Base-by-base conservation (phyloP, 2,797 vertebrate species). In the Crypturellus tataupa region DNA sequence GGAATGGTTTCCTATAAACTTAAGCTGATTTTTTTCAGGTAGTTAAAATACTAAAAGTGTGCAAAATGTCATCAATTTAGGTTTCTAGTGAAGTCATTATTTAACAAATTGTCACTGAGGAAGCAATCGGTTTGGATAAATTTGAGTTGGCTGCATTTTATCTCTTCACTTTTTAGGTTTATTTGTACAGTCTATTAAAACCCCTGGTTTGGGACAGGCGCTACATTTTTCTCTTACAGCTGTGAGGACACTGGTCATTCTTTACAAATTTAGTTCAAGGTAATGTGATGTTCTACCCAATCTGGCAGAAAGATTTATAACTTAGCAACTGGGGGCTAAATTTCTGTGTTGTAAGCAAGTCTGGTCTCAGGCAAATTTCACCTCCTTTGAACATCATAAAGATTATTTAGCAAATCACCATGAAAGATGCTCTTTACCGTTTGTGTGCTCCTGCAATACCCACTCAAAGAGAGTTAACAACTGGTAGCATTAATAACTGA, bases 231-330 rank as follows among this genome's bases (percentile, higher is more conserved):
- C 81, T 89, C 78, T 77, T 92, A 88, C 93, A 94, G 68, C 85
- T 88, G 75, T 90, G 87, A 92, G 87, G 89, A 95, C 87, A 95
- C 58, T 92, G 93, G 92, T 93, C 93, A 94, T 96, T 93, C 96
- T 95, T 96, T 96, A 95, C 93, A 94, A 94, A 97, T 96, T 95
- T 91, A 96, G 92, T 94, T 93, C 94, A 96, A 93, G 93, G 89
- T 95, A 96, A 95, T 88, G 71, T 93, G 94, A 95, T 62, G 89
- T 87, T 94, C 87, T 80, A 77, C 68, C 71, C 85, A 94, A 84
- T 87, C 77, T 96, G 87, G 89, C 93, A 96, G 89, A 84, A 96
- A 96, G 87, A 96, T 96, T 97, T 96, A 96, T 95, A 95, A 94
- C 87, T 86, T 80, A 87, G 84, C 95, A 92, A 97, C 84, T 75